Percentiles rank a stretch among this genome's conserved stretches.
Evolutionary conservation across 2,113 vertebrate genomes (phyloP).

Genomic region (Psittacula cyanocephala): DNA sequence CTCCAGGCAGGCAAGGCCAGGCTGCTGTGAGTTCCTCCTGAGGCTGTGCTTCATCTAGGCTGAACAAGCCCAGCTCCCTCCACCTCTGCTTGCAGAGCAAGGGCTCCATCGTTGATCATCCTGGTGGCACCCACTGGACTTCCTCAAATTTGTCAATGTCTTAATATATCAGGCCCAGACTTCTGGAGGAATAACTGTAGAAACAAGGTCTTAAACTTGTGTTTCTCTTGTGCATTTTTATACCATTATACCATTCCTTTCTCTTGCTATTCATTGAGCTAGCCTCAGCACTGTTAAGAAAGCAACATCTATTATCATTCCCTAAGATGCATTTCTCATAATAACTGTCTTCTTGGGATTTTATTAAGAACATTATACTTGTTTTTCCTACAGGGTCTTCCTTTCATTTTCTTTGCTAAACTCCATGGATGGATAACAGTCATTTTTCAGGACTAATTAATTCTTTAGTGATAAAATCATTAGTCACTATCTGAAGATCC

Average conservation of each 20-base stretch:
- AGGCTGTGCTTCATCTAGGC: neutral
- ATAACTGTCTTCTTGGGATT: neutral
- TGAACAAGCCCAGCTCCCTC: neutral
- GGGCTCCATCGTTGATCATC: neutral
- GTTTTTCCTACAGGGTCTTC: neutral
- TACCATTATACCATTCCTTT: neutral
- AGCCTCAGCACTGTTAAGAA: neutral
- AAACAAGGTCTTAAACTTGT: neutral
- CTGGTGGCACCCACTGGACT: neutral
- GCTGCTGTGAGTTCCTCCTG: neutral
- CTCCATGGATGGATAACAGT: neutral
- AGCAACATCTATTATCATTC: neutral
- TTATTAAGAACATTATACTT: neutral
- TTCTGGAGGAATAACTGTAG: neutral
- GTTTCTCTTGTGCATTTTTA: neutral
- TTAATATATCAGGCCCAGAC: neutral
- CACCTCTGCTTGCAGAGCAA: neutral
- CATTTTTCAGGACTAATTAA: conserved; percentile 20
- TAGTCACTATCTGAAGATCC: conserved; percentile 12
- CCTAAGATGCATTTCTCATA: neutral
- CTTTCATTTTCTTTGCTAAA: neutral
- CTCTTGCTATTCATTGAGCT: neutral
- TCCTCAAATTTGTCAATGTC: neutral
- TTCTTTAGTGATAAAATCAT: neutral
- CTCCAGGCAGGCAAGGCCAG: neutral